phyloP scores from a whole-genome alignment of 2,888 invertebrate genomes.

The Athrips mouffetella region DNA sequence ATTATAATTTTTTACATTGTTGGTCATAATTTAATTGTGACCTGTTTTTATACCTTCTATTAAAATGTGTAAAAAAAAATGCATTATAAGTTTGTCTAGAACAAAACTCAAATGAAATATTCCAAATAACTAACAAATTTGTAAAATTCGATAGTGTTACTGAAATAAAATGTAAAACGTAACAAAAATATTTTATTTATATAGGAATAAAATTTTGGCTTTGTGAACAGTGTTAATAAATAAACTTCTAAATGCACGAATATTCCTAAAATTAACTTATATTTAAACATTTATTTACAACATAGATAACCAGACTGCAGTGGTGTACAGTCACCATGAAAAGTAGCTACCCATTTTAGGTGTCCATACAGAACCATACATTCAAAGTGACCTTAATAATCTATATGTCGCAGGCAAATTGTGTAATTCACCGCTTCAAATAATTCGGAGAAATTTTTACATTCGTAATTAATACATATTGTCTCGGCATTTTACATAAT shows the following conservation, averaged over 20 bases:
- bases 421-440: too few relatives aligned
- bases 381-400: too few relatives aligned
- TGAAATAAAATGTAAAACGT: slow-evolving; percentile 6
- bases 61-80: not conserved
- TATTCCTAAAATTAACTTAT: not conserved
- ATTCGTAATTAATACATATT: too few relatives aligned
- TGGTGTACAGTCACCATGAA: too few relatives aligned
- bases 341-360: too few relatives aligned
- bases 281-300: not conserved
- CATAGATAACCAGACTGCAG: too few relatives aligned
- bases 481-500: too few relatives aligned
- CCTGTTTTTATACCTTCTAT: slow-evolving; percentile 1
- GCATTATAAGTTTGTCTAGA: not conserved
- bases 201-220: slow-evolving; percentile 12
- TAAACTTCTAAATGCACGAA: slow-evolving; percentile 19
- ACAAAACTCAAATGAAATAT: not conserved
- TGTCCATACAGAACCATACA: too few relatives aligned
- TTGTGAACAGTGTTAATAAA: slow-evolving; percentile 14
- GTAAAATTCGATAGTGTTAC: slow-evolving; percentile 13
- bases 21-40: too few relatives aligned
- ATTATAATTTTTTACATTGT: slow-evolving; percentile 4
- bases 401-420: too few relatives aligned
- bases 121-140: slow-evolving; percentile 3
- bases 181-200: slow-evolving; percentile 8
- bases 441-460: too few relatives aligned